phyloP scores from a whole-genome alignment of 2,113 vertebrate genomes.

The Leptobrachium ailaonicum region DNA sequence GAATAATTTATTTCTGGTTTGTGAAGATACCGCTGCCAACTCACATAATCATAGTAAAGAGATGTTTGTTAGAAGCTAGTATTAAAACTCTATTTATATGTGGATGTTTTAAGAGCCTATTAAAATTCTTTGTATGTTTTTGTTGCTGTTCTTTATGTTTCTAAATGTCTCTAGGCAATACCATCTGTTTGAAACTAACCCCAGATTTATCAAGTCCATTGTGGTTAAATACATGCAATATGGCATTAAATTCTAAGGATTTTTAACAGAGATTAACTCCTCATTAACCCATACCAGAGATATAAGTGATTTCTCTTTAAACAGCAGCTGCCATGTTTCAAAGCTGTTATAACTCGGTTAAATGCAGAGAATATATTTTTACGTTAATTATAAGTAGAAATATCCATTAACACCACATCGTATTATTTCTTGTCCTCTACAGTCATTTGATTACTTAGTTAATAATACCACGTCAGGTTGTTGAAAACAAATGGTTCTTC shows the following conservation, averaged over 20 bases:
- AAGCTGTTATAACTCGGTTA: not conserved
- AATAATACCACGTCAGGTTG: constrained; percentile 14
- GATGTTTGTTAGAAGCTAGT: constrained; percentile 5
- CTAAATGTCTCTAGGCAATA: constrained; percentile 24
- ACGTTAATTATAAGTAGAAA: not conserved
- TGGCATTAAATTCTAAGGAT: constrained; percentile 4
- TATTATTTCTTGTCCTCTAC: constrained; percentile 1
- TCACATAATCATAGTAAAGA: not conserved
- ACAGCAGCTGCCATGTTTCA: not conserved
- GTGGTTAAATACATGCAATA: constrained; percentile 18
- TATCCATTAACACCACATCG: constrained; percentile 11
- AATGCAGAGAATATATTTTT: constrained; percentile 12
- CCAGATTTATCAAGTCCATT: constrained; percentile 36
- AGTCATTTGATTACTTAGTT: constrained; percentile 7
- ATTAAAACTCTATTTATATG: constrained; percentile 27
- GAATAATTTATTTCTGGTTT: too few species aligned
- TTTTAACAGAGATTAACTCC: not conserved
- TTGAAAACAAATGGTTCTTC: not conserved
- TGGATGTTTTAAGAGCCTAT: constrained; percentile 34
- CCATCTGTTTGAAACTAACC: constrained; percentile 38
- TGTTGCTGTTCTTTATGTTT: not conserved
- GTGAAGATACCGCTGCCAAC: not conserved
- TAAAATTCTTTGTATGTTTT: constrained; percentile 19
- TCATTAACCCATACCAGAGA: not conserved
- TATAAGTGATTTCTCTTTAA: not conserved